phyloP scores from a whole-genome alignment of 2,888 invertebrate genomes.

The Synanthedon myopaeformis region DNA sequence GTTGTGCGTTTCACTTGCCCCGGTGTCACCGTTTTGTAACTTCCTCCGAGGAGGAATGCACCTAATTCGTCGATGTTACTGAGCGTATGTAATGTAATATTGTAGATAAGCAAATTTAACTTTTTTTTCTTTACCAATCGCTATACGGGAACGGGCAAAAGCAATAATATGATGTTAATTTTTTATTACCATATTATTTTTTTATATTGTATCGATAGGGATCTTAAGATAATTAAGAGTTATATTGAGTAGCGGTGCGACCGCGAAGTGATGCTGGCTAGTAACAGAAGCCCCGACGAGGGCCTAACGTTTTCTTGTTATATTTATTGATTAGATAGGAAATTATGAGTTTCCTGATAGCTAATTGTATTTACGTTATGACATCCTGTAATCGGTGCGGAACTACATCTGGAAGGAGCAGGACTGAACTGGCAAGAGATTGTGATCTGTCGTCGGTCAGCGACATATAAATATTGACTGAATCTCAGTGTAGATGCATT shows the following conservation, averaged over 20 bases:
- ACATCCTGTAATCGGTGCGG: conserved; percentile 63
- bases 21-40: conserved; percentile 52
- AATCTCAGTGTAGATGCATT: conserved; percentile 72
- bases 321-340: conserved; percentile 69
- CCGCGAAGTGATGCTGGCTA: conserved; percentile 66
- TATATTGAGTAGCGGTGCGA: conserved; percentile 64
- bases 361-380: conserved; percentile 67
- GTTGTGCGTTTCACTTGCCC: conserved; percentile 69
- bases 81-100: conserved; percentile 35
- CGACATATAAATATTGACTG: conserved; percentile 72
- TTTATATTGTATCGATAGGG: conserved; percentile 66
- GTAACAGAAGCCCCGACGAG: conserved; percentile 43
- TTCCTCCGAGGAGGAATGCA: conserved; percentile 41
- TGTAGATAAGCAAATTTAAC: conserved; percentile 59
- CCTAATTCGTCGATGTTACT: conserved; percentile 49
- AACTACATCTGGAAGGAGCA: conserved; percentile 58
- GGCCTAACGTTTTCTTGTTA: conserved; percentile 57
- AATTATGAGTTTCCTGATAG: conserved; percentile 68
- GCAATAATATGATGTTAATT: conserved; percentile 72
- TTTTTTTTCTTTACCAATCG: conserved; percentile 65
- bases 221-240: conserved; percentile 59
- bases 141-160: conserved; percentile 72
- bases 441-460: conserved; percentile 71
- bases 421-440: conserved; percentile 66
- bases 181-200: conserved; percentile 68